A percentile compares a stretch with the other conserved stretches of the same genome.
Evolutionary conservation across 2,888 invertebrate genomes (phyloP).

Genomic region (Eupithecia dodoneata): DNA sequence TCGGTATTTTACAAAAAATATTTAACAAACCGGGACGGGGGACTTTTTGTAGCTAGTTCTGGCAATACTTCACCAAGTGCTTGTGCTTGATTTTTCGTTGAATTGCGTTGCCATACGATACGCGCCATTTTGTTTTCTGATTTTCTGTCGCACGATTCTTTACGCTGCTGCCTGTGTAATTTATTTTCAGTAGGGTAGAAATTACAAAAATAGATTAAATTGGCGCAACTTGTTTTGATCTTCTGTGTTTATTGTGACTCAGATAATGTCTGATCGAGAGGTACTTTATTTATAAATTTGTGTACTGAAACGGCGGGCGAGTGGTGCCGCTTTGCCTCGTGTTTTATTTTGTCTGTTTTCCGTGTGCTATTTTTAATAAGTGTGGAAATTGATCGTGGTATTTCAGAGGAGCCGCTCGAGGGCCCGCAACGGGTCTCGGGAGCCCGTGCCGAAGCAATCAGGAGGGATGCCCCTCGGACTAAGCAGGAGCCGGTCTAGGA

Average conservation of each 20-base stretch:
- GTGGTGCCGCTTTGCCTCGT: slow-evolving; percentile 67
- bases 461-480: slow-evolving; percentile 74
- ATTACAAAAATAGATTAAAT: slow-evolving; percentile 67
- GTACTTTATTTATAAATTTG: slow-evolving; percentile 70
- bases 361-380: slow-evolving; percentile 54
- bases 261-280: slow-evolving; percentile 81
- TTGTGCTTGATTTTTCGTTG: background rate
- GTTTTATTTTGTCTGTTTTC: slow-evolving; percentile 62
- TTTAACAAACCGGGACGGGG: background rate
- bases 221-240: slow-evolving; percentile 61
- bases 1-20: background rate
- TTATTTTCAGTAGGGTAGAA: slow-evolving; percentile 50
- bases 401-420: slow-evolving; percentile 82
- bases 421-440: slow-evolving; percentile 80
- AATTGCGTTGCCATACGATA: background rate
- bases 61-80: background rate
- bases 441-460: slow-evolving; percentile 71
- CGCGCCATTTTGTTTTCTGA: slow-evolving; percentile 74
- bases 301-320: slow-evolving; percentile 45
- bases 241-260: slow-evolving; percentile 54
- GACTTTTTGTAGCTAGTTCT: background rate
- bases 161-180: slow-evolving; percentile 53
- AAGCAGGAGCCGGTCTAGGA: slow-evolving; percentile 81
- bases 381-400: slow-evolving; percentile 51
- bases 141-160: slow-evolving; percentile 54